Evolutionary conservation across 2,797 vertebrate species (phyloP).

Genomic region (Percopsis omiscomaycus): DNA sequence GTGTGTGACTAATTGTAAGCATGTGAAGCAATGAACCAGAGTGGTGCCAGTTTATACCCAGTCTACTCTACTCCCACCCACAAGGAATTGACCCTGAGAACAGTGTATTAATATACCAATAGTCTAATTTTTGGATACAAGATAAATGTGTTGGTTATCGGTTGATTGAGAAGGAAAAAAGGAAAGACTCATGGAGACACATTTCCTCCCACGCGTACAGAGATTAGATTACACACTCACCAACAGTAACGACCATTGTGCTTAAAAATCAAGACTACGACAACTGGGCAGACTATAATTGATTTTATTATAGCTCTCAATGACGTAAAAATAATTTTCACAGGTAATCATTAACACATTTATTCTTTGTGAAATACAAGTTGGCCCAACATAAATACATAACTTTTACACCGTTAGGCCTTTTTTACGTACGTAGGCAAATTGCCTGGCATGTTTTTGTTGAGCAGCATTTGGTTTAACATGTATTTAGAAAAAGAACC

Average conservation of each 20-base stretch:
- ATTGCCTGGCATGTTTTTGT: background rate
- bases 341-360: no score
- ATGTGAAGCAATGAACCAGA: slow-evolving; percentile 36
- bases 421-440: background rate
- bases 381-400: background rate
- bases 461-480: slow-evolving; percentile 35
- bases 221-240: no score
- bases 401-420: background rate
- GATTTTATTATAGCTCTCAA: slow-evolving; percentile 69
- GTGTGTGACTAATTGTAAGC: slow-evolving; percentile 27
- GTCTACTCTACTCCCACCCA: slow-evolving; percentile 30
- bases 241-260: no score
- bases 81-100: slow-evolving; percentile 47
- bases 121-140: slow-evolving; percentile 18
- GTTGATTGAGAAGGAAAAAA: background rate
- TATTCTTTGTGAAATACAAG: no score
- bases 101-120: background rate
- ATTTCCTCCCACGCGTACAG: no score
- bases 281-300: slow-evolving; percentile 10
- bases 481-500: slow-evolving; percentile 30
- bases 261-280: slow-evolving; percentile 17
- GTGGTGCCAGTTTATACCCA: slow-evolving; percentile 39
- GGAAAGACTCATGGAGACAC: background rate
- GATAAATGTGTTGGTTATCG: background rate
- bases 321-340: slow-evolving; percentile 50